Evolutionary conservation across 2,113 vertebrate species (phyloP), one percentile per base, ranked within the genome.

Genomic region (Myiozetetes cayanensis): DNA sequence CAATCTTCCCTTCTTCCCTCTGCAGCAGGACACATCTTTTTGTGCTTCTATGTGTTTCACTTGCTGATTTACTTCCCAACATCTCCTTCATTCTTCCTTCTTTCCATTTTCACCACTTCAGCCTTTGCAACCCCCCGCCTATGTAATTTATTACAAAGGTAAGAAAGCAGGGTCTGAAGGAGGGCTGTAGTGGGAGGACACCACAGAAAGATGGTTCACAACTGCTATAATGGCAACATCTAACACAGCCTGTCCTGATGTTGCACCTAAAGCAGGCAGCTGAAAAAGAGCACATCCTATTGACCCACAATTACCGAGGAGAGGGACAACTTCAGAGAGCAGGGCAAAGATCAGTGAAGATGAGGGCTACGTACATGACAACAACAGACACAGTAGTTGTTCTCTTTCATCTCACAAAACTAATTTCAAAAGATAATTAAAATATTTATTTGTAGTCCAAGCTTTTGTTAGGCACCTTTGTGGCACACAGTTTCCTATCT

Each of bases 61-160:
- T 41, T 3, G 0, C 28, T 4, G 15, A 20, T 76, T 86, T 76
- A 58, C n/a, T 53, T 55, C 53, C 33, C 30, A 81, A 37, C 20
- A n/a, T 6, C 17, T 3, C 5, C 7, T 11, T 30, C 46, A 8
- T 50, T 76, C 31, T 49, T 53, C 56, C 46, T 77, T 37, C 21
- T 14, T 46, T 43, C 16, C 12, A 7, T 56, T 73, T 43, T 56
- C 37, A 81, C 25, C 30, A 16, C 41, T 73, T 66, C 35, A 62
- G 18, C 41, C 14, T 39, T 71, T 23, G 22, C 65, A 76, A 7
- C 56, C 39, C 25, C 41, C 4, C 2, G 0, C 6, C 44, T 39
- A 8, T 0, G 0, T 14, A 77, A 72, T 20, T 55, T n/a, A 86
- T 22, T 1, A 0, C 16, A 47, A n/a, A 39, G 30, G 8, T 50